Base-by-base conservation (phyloP, 2,888 invertebrate genomes). In the Nemoura dubitans region DNA sequence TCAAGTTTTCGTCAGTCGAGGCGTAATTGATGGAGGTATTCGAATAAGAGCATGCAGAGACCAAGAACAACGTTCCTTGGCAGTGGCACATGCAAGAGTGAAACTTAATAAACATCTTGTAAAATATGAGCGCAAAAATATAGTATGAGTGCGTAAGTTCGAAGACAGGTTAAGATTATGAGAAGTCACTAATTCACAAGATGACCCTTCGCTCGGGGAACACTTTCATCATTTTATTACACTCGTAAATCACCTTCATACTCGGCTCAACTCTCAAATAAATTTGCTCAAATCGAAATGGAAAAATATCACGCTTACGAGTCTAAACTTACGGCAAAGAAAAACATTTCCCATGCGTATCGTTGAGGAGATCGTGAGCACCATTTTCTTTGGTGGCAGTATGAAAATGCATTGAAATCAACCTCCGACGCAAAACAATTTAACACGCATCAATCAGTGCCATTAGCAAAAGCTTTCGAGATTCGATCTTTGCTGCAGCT, bases 101-200 rank as follows among this genome's bases (percentile, higher is more conserved):
- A 84, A 30, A 59, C 84, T 84, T 84, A 59, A 28, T 84, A 84
- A 84, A 84, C 84, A 84, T 27, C 21, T 59, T 84, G 84, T 84
- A 84, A 84, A 84, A 59, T 84, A 84, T 84, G 84, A 84, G 76
- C 81, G 84, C 14, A 76, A 84, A 76, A 28, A 59, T 30, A 81
- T n/a, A 29, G 81, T 5, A 80, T 7, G n/a, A 3, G n/a, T 30
- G 28, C 29, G 28, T n/a, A 26, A n/a, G 43, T 83, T 25, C 76
- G 84, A 84, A 59, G 84, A 84, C 84, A 84, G 84, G 84, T 84
- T 76, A n/a, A 84, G 84, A 84, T 84, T 84, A 84, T 27, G 81
- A 27, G 29, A 16, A 81, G 81, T 81, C 36, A 30, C 21, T 59
- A 81, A 81, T 81, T 81, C 81, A 81, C 29, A 25, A 21, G 81